A percentile compares a stretch with the other conserved stretches of the same genome.
phyloP scores from a whole-genome alignment of 1,140 invertebrate species.

The Heliconius hermathena region DNA sequence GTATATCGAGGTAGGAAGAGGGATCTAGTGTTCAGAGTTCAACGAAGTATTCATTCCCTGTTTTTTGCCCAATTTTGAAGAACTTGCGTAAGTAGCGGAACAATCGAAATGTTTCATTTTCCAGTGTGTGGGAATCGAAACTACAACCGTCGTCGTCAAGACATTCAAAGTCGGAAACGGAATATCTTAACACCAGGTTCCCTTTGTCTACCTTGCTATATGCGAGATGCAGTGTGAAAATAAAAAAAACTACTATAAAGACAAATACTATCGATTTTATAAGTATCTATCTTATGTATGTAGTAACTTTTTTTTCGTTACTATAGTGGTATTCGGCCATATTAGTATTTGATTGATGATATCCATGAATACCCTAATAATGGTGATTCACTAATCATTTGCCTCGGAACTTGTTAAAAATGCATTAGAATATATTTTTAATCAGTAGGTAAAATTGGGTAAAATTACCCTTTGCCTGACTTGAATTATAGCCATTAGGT shows the following conservation, averaged over 20 bases:
- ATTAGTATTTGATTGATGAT: conserved; percentile 3
- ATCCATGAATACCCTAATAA: not conserved
- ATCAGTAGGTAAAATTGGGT: not conserved
- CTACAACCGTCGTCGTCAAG: too few species aligned
- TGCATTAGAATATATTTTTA: conserved; percentile 1
- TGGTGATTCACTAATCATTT: not conserved
- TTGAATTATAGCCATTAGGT: not conserved
- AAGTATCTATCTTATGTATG: not conserved
- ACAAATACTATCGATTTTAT: not conserved
- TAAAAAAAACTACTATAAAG: too few species aligned
- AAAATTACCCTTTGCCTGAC: not conserved
- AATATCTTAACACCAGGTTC: too few species aligned
- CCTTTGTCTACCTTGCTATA: too few species aligned
- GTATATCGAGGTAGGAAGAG: too few species aligned
- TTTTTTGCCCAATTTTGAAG: too few species aligned
- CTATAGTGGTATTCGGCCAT: not conserved
- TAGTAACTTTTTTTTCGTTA: not conserved
- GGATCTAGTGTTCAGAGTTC: too few species aligned
- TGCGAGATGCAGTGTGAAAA: not conserved
- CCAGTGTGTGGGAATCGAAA: too few species aligned
- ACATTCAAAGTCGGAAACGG: too few species aligned
- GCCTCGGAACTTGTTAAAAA: not conserved
- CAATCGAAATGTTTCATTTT: too few species aligned
- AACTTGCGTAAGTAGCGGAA: too few species aligned
- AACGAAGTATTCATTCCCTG: too few species aligned